Evolutionary conservation across 2,113 vertebrate species (phyloP), one percentile per base, ranked within the genome.

Genomic region (Falco punctatus): DNA sequence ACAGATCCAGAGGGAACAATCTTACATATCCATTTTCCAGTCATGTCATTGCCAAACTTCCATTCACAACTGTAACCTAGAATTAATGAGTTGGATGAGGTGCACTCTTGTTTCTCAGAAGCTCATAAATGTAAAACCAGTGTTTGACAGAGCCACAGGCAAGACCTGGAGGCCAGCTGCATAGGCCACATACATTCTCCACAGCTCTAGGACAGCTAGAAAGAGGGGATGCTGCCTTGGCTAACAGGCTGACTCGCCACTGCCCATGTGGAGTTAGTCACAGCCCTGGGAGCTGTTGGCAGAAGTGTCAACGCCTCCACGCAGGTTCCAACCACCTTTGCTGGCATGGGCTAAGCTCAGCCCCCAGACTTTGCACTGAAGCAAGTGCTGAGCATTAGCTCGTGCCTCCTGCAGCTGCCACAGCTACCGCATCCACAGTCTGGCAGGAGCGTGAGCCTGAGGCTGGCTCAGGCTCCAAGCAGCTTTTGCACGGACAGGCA

Each of bases 381-480:
- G 48, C 1, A 2, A 62, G 42, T 13, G 28, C 32, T 46, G 28
- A 32, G 7, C 21, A 0, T 52, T 26, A 48, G 33, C 33, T 79
- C 13, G 1, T 23, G 35, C 24, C 18, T 62, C 70, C 46, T 20
- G 32, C 3, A 0, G 33, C n/a, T 28, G 30, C 49, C 17, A 21
- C 3, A 4, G 49, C 75, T 46, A 8, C 54, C 51, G 2, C 42
- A n/a, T 19, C 27, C 40, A 7, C 5, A 6, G 20, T 21, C 11
- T 3, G 24, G 40, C 49, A 44, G 27, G 13, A 54, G 16, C 1
- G 2, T 4, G 7, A 23, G 30, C 48, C 27, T 0, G 5, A 58
- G 42, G 27, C 57, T 78, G 70, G 28, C 20, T 40, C 16, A 49
- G 64, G 20, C 67, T 88, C 32, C 61, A 13, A 44, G 12, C 5